These are phyloP conservation scores for Microtus oregoni DNA, from an alignment of 2,113 vertebrate species.

Conservation along the genomic window DNA sequence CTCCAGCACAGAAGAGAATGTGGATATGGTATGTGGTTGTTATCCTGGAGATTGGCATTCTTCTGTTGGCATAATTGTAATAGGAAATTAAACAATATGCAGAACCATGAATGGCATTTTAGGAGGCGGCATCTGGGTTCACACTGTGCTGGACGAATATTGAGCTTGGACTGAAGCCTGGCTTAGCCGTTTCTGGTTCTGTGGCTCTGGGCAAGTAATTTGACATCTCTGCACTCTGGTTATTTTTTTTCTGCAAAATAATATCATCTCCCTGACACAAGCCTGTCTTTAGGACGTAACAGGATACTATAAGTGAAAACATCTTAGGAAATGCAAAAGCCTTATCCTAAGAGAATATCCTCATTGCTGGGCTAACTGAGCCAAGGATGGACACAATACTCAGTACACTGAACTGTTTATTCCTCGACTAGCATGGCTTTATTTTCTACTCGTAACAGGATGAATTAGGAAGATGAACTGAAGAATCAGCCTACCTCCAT, in stretches of 20 bases:
- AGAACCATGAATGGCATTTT: constrained; percentile 24
- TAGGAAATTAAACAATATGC: constrained; percentile 48
- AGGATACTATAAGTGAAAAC: background rate
- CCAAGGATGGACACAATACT: background rate
- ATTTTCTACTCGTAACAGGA: constrained; percentile 17
- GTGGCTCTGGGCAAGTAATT: background rate
- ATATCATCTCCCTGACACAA: background rate
- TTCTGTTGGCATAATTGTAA: constrained; percentile 7
- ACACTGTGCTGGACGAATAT: background rate
- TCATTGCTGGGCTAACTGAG: background rate
- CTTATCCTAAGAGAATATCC: background rate
- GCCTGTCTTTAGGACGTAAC: background rate
- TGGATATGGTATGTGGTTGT: background rate
- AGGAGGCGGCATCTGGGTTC: background rate
- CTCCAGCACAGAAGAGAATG: background rate
- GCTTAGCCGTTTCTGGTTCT: background rate
- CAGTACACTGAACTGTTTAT: background rate
- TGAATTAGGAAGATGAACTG: background rate
- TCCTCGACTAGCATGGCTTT: background rate
- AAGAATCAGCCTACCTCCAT: background rate
- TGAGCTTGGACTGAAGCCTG: background rate
- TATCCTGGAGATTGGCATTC: background rate
- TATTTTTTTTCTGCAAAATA: constrained; percentile 37
- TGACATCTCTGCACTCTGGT: background rate
- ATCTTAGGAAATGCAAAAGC: background rate